Base-by-base conservation (phyloP, 2,113 vertebrate genomes). In the Ramphastos sulfuratus region DNA sequence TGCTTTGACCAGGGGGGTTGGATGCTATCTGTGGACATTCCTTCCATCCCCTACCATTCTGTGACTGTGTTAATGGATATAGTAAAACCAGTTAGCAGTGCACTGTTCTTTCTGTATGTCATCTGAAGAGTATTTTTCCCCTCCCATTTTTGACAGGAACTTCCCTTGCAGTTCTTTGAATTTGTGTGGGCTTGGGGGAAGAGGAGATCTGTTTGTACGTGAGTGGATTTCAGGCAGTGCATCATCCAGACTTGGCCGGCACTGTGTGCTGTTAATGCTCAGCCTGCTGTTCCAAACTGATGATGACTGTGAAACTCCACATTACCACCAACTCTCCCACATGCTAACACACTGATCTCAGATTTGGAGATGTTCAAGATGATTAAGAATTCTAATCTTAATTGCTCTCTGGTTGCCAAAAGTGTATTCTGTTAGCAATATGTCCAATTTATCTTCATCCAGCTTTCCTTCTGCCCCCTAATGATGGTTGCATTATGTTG, bases 331-430 rank as follows among this genome's bases (percentile, higher is more conserved):
- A 6, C 59, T 50, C 25, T 89, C 72, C 86, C 39, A 9, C 39
- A 3, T 59, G n/a, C 73, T 61, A 21, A 3, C 31, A 5, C 46
- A 8, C 67, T 24, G 44, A 63, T 46, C 73, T 71, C 25, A 27
- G 19, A 35, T 0, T 33, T 6, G 39, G 59, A 76, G 61, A 33
- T 64, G 59, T 69, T 64, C 28, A 10, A 67, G 61, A 76, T 85
- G 74, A 92, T 91, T 54, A 85, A 76, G 67, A 56, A 76, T 87
- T 77, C 71, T 73, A 30, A 39, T 65, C 31, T 90, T 86, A 82
- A 79, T 85, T 89, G 66, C 78, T 74, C 33, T 54, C 54, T 3
- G 31, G 17, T 39, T 92, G 90, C 89, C 81, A 72, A 1, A 77
- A 72, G 33, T 17, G 48, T 54, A 2, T 78, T 74, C 80, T 70